A percentile compares a stretch with the other conserved stretches of the same genome.
These are phyloP conservation scores for Proisotoma minuta DNA, from an alignment of 2,888 invertebrate species.

Conservation along the genomic window DNA sequence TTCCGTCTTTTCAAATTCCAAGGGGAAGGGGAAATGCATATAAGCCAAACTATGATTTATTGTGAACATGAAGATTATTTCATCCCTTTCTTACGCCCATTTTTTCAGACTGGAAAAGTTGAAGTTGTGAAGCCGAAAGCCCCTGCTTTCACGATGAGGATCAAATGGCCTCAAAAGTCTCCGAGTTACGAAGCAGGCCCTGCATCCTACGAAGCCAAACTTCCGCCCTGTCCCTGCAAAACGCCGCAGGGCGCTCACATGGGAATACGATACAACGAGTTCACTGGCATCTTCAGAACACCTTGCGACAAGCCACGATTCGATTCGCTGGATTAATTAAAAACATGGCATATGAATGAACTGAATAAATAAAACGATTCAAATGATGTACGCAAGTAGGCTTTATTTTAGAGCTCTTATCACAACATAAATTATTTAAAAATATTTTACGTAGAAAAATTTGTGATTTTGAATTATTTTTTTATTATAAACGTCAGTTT, in stretches of 20 bases:
- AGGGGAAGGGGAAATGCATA: no score
- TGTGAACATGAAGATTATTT: no score
- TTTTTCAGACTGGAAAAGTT: constrained; percentile 12
- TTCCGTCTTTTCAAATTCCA: no score
- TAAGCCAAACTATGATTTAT: no score
- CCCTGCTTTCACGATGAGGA: constrained; percentile 28
- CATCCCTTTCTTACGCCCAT: not conserved
- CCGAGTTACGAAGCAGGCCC: constrained; percentile 21
- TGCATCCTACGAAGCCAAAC: constrained; percentile 25
- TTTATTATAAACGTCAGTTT: no score
- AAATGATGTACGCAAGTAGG: no score
- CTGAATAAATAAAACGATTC: no score
- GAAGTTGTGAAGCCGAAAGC: constrained; percentile 14
- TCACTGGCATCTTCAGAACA: constrained; percentile 33
- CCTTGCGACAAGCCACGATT: constrained; percentile 27
- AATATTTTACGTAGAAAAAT: no score
- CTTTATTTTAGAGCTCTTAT: no score
- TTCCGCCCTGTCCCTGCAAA: constrained; percentile 21
- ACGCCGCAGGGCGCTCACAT: constrained; percentile 20
- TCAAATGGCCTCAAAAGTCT: constrained; percentile 11
- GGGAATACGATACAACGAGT: constrained; percentile 31
- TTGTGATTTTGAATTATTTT: no score
- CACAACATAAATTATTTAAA: no score
- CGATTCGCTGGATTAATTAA: constrained; percentile 30
- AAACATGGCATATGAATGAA: no score